These are phyloP conservation scores for Eupithecia exiguata DNA, from an alignment of 2,888 invertebrate genomes.

Conservation along the genomic window DNA sequence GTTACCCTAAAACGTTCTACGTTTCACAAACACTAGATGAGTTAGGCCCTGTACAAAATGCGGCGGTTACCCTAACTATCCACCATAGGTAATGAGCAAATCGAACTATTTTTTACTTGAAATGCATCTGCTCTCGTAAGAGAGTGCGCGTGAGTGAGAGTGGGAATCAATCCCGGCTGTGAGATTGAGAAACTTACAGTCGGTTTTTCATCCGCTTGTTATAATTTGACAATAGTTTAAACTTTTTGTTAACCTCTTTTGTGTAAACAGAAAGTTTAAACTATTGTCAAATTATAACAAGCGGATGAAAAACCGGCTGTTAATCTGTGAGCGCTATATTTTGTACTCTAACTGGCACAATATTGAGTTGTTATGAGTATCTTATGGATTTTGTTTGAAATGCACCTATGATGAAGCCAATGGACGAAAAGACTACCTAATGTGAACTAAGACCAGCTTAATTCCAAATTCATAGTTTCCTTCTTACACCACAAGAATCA, in stretches of 20 bases:
- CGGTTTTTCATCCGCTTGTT: too few species aligned
- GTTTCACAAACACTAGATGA: background rate
- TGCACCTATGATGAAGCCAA: background rate
- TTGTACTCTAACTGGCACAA: background rate
- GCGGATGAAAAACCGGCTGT: too few species aligned
- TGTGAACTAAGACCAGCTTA: constrained; percentile 3
- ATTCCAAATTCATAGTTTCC: background rate
- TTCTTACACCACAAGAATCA: background rate
- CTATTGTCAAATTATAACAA: too few species aligned
- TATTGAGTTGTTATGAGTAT: background rate
- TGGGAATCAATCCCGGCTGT: background rate
- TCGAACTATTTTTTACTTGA: background rate
- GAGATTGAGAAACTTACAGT: too few species aligned
- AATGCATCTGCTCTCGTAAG: background rate
- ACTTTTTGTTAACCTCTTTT: too few species aligned
- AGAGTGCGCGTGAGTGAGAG: too few species aligned
- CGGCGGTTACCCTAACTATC: constrained; percentile 9
- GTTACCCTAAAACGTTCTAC: background rate
- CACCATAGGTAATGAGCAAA: constrained; percentile 15
- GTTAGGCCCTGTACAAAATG: constrained; percentile 13
- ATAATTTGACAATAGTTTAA: too few species aligned
- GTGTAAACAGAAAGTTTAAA: too few species aligned
- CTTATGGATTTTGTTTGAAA: background rate
- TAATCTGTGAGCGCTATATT: background rate
- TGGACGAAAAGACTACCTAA: background rate